Evolutionary conservation across 2,113 vertebrate species (phyloP).

Genomic region (Syngnathus scovelli): DNA sequence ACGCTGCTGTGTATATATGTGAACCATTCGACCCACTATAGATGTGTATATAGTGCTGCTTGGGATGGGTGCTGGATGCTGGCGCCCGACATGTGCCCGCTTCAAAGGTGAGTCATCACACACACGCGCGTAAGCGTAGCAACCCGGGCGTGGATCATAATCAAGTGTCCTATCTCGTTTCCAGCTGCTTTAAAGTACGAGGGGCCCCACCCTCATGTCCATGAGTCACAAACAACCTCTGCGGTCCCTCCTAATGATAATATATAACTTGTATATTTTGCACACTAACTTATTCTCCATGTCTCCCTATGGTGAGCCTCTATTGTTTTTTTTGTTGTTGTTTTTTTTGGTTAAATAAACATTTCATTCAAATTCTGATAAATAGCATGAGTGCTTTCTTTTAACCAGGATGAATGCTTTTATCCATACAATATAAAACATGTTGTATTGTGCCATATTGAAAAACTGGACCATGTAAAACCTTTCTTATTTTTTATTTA

Average conservation of each 20-base stretch:
- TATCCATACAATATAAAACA: too few relatives aligned
- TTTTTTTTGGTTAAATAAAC: not conserved
- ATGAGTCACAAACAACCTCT: not conserved
- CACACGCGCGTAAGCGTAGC: too few relatives aligned
- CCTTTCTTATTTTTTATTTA: too few relatives aligned
- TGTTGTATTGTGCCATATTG: too few relatives aligned
- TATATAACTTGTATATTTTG: slow-evolving; percentile 7
- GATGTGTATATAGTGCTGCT: not conserved
- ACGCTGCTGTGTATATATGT: slow-evolving; percentile 2
- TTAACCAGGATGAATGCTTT: not conserved
- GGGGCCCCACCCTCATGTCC: not conserved
- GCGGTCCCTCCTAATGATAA: not conserved
- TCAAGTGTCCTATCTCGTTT: not conserved
- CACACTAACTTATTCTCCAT: slow-evolving; percentile 3
- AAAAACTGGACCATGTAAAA: too few relatives aligned
- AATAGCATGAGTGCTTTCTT: not conserved
- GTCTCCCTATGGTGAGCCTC: slow-evolving; percentile 3
- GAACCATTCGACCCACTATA: not conserved
- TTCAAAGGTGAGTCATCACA: not conserved
- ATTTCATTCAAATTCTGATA: not conserved
- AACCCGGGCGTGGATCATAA: not conserved
- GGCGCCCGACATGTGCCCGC: not conserved
- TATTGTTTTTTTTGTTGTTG: not conserved
- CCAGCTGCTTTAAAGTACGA: slow-evolving; percentile 1
- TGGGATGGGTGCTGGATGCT: not conserved